These are phyloP conservation scores for Amblyopsis rosae DNA, from an alignment of 2,113 vertebrate genomes.

Conservation along the genomic window DNA sequence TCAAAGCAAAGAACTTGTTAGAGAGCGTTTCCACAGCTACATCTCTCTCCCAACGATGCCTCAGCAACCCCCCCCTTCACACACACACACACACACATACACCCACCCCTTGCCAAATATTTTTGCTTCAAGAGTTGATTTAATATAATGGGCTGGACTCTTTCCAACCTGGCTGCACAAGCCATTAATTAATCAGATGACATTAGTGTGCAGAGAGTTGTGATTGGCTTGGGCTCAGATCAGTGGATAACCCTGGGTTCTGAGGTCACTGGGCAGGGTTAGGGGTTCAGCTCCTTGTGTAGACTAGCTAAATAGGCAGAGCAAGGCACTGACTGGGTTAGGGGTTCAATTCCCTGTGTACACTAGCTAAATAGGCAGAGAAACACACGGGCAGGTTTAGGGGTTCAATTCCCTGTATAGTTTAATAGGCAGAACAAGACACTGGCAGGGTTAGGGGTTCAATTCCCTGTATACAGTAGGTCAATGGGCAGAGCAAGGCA, in stretches of 20 bases:
- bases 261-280: background rate
- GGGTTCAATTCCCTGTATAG: no score
- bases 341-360: conserved; percentile 22
- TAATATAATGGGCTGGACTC: conserved; percentile 39
- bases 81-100: no score
- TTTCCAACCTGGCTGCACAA: background rate
- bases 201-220: conserved; percentile 37
- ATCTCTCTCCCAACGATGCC: conserved; percentile 4
- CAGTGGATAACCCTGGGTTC: background rate
- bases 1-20: conserved; percentile 13
- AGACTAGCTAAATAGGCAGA: background rate
- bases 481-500: no score
- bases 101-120: background rate
- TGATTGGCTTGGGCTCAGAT: conserved; percentile 45
- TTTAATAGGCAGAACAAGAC: no score
- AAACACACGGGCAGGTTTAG: background rate
- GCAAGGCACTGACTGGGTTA: conserved; percentile 10
- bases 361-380: no score
- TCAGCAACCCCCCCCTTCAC: conserved; percentile 4
- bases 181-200: conserved; percentile 44
- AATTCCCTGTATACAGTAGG: no score
- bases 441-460: no score
- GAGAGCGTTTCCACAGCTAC: background rate
- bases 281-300: conserved; percentile 19
- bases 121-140: conserved; percentile 17